Percentiles rank a stretch among this genome's conserved stretches.
These are phyloP conservation scores for Plestiodon gilberti DNA, from an alignment of 2,113 vertebrate species.

Conservation along the genomic window DNA sequence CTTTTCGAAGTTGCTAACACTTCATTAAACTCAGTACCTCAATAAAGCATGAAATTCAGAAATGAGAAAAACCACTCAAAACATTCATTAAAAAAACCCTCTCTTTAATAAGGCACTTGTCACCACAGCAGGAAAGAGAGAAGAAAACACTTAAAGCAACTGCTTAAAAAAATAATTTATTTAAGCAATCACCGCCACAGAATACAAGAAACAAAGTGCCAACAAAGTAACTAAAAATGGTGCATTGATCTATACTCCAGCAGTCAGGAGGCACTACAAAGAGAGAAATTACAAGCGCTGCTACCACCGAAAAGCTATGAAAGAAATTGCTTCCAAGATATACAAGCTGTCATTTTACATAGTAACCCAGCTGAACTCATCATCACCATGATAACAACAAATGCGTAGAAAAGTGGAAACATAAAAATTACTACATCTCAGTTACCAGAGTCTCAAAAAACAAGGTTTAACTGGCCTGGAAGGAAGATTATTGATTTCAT, in stretches of 20 bases:
- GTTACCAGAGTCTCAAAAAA: background rate
- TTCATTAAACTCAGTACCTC: conserved; percentile 49
- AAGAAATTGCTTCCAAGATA: background rate
- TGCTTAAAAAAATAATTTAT: conserved; percentile 67
- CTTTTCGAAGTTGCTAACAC: conserved; percentile 49
- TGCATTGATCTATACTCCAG: conserved; percentile 65
- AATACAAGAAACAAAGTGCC: conserved; percentile 72
- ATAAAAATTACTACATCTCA: background rate
- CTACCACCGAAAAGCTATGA: background rate
- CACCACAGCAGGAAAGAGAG: conserved; percentile 67
- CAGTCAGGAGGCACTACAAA: conserved; percentile 48
- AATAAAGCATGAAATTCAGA: conserved; percentile 39
- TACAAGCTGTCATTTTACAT: conserved; percentile 5
- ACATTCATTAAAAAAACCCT: conserved; percentile 49
- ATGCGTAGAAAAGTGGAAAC: background rate
- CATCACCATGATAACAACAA: background rate
- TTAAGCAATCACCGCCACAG: conserved; percentile 68
- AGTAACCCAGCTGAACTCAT: background rate
- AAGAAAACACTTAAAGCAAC: conserved; percentile 64
- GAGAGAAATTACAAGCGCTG: conserved; percentile 30
- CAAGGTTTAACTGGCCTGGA: background rate
- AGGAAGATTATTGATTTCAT: background rate
- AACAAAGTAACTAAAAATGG: conserved; percentile 71
- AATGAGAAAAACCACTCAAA: conserved; percentile 64
- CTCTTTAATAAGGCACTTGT: conserved; percentile 68